Conservation (phyloP, 2,797 vertebrate species). For the Atherinosoma microstoma region DNA sequence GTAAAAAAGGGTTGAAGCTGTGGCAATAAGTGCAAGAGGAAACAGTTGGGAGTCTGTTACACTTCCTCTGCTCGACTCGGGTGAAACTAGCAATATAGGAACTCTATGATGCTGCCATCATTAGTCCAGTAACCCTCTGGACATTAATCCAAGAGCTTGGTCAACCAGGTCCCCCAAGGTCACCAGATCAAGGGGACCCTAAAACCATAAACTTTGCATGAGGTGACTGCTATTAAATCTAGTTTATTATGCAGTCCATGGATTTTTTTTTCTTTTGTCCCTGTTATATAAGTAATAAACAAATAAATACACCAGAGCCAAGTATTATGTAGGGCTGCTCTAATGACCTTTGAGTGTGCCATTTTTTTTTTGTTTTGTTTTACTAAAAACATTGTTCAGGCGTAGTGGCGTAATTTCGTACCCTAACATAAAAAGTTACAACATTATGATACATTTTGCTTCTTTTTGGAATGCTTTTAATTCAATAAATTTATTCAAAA, state of each 20-base stretch:
- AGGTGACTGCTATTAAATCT: background rate
- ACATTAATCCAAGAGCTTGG: background rate
- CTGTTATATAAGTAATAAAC: background rate
- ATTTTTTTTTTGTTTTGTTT: too few species aligned
- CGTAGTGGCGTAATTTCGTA: background rate
- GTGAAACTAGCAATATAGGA: background rate
- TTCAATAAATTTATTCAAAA: background rate
- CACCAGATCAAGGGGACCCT: background rate
- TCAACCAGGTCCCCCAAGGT: background rate
- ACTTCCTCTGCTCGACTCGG: constrained; percentile 16
- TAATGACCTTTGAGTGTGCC: background rate
- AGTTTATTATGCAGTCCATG: background rate
- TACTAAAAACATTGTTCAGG: too few species aligned
- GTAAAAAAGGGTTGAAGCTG: constrained; percentile 32
- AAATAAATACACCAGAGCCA: background rate
- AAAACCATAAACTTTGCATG: background rate
- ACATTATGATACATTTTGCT: background rate
- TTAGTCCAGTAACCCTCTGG: background rate
- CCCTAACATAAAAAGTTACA: background rate
- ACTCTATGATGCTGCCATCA: background rate
- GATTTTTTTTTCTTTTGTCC: background rate
- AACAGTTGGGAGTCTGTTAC: constrained; percentile 24
- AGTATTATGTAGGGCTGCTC: background rate
- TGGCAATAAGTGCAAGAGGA: constrained; percentile 33
- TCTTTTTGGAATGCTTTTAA: background rate